These are phyloP conservation scores for Agelastica alni DNA, from an alignment of 2,888 invertebrate genomes.

Conservation along the genomic window DNA sequence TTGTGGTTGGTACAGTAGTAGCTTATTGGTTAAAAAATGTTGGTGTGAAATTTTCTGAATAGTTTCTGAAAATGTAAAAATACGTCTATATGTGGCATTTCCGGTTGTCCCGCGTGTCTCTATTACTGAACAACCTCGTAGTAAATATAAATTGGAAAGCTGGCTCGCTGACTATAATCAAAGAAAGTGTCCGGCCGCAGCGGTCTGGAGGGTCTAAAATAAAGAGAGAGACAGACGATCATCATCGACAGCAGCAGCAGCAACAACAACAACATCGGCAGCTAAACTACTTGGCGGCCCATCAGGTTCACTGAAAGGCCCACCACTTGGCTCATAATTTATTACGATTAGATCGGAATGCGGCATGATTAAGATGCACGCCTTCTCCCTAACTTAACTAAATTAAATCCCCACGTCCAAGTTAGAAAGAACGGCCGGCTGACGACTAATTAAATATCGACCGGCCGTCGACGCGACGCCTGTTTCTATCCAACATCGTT, in stretches of 20 bases:
- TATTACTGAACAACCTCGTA: too few relatives aligned
- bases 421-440: constrained; percentile 29
- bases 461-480: constrained; percentile 18
- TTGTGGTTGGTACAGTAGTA: too few relatives aligned
- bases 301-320: constrained; percentile 24
- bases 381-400: constrained; percentile 46
- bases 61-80: too few relatives aligned
- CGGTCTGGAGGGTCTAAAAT: constrained; percentile 21
- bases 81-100: too few relatives aligned
- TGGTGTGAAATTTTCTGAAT: too few relatives aligned
- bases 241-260: constrained; percentile 21
- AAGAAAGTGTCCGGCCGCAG: constrained; percentile 31
- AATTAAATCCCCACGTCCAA: constrained; percentile 49
- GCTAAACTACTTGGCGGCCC: constrained; percentile 26
- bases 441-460: constrained; percentile 45
- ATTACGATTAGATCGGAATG: constrained; percentile 54
- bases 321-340: constrained; percentile 43
- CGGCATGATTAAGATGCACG: constrained; percentile 48
- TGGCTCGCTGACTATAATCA: constrained; percentile 25
- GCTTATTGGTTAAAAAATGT: too few relatives aligned
- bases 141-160: too few relatives aligned
- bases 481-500: too few relatives aligned
- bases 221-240: too few relatives aligned
- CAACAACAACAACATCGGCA: constrained; percentile 20
- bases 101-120: too few relatives aligned